phyloP scores from a whole-genome alignment of 2,797 vertebrate species.

The Bryconaethiops microstoma region DNA sequence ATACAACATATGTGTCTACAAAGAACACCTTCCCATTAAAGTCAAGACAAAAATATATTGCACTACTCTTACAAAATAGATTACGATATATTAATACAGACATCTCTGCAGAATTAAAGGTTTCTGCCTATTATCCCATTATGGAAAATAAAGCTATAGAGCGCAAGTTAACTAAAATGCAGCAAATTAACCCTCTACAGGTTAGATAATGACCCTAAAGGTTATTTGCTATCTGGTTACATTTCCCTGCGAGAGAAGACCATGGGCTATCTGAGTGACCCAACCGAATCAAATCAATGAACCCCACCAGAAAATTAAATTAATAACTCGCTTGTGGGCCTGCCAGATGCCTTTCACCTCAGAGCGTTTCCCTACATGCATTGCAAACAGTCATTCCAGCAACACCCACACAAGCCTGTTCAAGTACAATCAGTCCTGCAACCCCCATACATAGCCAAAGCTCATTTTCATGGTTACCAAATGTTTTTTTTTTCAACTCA shows the following conservation, averaged over 20 bases:
- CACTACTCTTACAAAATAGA: constrained; percentile 51
- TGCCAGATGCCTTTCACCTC: neutral
- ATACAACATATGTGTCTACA: constrained; percentile 22
- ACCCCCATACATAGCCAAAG: neutral
- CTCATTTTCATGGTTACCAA: neutral
- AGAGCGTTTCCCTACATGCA: constrained; percentile 3
- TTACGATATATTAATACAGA: constrained; percentile 30
- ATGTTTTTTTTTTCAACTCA: too few species aligned
- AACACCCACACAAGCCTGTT: neutral
- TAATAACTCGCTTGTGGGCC: neutral
- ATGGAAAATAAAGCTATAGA: constrained; percentile 38
- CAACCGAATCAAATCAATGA: neutral
- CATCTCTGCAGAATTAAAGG: constrained; percentile 31
- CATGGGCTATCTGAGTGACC: neutral
- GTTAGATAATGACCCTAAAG: constrained; percentile 25
- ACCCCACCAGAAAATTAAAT: neutral
- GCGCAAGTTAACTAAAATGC: constrained; percentile 35
- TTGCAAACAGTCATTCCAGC: constrained; percentile 21
- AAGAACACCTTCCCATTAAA: constrained; percentile 33
- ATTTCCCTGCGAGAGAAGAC: constrained; percentile 4
- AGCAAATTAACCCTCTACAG: constrained; percentile 22
- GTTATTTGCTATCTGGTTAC: constrained; percentile 13
- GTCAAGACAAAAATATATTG: constrained; percentile 51
- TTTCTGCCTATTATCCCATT: constrained; percentile 16
- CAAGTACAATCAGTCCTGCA: neutral